A percentile compares a stretch with the other conserved stretches of the same genome.
These are phyloP conservation scores for Aphelenchoides avenae DNA, from an alignment of 1,140 invertebrate species.

Conservation along the genomic window DNA sequence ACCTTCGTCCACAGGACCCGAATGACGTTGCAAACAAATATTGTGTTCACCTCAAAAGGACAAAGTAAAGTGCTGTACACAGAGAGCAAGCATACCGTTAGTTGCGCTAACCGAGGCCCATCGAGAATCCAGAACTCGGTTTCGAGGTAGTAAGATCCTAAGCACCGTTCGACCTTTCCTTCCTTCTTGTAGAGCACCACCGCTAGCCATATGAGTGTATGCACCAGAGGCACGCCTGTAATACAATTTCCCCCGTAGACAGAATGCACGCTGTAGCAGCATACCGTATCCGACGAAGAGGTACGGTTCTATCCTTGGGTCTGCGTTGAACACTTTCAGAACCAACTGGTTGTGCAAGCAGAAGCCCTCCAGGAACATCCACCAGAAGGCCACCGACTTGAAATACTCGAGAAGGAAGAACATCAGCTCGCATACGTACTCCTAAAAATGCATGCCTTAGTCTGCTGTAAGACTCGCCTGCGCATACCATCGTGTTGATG, in stretches of 20 bases:
- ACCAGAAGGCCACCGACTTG: conserved; percentile 82
- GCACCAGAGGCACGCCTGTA: conserved; percentile 50
- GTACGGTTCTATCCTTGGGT: conserved; percentile 70
- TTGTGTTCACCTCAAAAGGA: conserved; percentile 45
- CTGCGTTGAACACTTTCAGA: conserved; percentile 74
- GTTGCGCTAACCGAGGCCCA: conserved; percentile 52
- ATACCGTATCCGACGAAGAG: conserved; percentile 75
- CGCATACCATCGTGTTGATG: conserved; percentile 79
- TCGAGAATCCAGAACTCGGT: conserved; percentile 59
- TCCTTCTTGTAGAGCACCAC: conserved; percentile 51
- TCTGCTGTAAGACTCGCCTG: conserved; percentile 59
- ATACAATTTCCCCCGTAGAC: conserved; percentile 4
- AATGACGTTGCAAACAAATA: conserved; percentile 57
- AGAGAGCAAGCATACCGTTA: conserved; percentile 38
- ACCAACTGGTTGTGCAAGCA: conserved; percentile 78
- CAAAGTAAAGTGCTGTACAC: conserved; percentile 12
- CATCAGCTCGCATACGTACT: conserved; percentile 72
- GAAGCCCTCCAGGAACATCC: conserved; percentile 87
- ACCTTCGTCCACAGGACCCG: conserved; percentile 57
- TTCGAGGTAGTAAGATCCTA: conserved; percentile 56
- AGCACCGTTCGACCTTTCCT: conserved; percentile 55
- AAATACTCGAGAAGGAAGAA: conserved; percentile 79
- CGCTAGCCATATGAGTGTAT: conserved; percentile 50
- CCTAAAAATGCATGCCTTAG: conserved; percentile 64
- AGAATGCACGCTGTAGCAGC: conserved; percentile 8